phyloP scores from a whole-genome alignment of 2,888 invertebrate genomes.

The Tryphoninae sp. region DNA sequence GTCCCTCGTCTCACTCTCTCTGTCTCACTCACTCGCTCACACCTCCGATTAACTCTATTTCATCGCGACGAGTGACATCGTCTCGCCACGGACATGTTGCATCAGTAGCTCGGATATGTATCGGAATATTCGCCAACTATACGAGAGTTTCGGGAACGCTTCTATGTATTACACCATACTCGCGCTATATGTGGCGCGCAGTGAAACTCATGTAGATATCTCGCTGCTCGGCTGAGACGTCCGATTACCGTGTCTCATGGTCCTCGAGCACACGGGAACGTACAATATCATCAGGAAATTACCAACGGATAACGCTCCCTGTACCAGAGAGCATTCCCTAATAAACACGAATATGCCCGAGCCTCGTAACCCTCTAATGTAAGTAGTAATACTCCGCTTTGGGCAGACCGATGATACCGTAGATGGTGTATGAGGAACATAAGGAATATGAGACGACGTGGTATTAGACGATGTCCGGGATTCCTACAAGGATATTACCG shows the following conservation, averaged over 20 bases:
- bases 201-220: conserved; percentile 34
- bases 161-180: conserved; percentile 12
- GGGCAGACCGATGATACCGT: background rate
- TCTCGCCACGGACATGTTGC: conserved; percentile 37
- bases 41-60: background rate
- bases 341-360: conserved; percentile 19
- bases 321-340: conserved; percentile 8
- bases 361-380: background rate
- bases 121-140: conserved; percentile 23
- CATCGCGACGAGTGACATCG: conserved; percentile 18
- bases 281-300: background rate
- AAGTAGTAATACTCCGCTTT: conserved; percentile 31
- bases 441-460: background rate
- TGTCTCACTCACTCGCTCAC: background rate
- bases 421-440: background rate
- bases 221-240: conserved; percentile 15
- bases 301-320: background rate
- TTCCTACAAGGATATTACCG: background rate
- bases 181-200: background rate
- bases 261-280: conserved; percentile 16
- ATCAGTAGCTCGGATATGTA: conserved; percentile 39
- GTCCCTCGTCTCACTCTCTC: conserved; percentile 5
- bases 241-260: background rate
- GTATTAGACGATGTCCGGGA: background rate
- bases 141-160: conserved; percentile 7